A percentile compares a stretch with the other conserved stretches of the same genome.
Evolutionary conservation across 2,113 vertebrate species (phyloP).

Genomic region (Pangasianodon hypophthalmus): DNA sequence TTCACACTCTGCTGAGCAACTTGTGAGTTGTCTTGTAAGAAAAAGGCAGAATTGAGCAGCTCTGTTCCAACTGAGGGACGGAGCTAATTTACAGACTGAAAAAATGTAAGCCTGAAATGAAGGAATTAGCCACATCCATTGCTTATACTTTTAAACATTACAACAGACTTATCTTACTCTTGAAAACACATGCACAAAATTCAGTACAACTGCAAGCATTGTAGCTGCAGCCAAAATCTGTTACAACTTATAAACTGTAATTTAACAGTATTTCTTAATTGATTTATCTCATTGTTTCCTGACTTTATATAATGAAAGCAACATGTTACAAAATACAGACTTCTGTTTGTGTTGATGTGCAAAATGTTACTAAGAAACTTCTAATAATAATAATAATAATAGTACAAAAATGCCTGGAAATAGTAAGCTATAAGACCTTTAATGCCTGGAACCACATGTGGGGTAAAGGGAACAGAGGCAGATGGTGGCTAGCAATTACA

Average conservation of each 20-base stretch:
- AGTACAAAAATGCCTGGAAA: background rate
- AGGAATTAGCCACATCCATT: background rate
- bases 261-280: background rate
- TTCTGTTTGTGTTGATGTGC: background rate
- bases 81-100: background rate
- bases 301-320: background rate
- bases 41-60: background rate
- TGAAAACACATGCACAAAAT: background rate
- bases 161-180: background rate
- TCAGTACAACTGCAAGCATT: background rate
- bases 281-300: background rate
- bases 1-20: background rate
- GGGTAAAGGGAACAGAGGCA: background rate
- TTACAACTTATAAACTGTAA: background rate
- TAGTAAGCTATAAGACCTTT: background rate
- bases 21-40: too few relatives aligned
- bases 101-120: background rate
- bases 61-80: background rate
- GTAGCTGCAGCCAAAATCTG: background rate
- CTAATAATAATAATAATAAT: background rate
- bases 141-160: background rate
- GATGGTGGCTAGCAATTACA: background rate
- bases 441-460: background rate
- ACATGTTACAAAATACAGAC: background rate
- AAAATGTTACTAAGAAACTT: background rate